A percentile compares a stretch with the other conserved stretches of the same genome.
phyloP scores from a whole-genome alignment of 2,797 vertebrate genomes.

The Chelon labrosus region DNA sequence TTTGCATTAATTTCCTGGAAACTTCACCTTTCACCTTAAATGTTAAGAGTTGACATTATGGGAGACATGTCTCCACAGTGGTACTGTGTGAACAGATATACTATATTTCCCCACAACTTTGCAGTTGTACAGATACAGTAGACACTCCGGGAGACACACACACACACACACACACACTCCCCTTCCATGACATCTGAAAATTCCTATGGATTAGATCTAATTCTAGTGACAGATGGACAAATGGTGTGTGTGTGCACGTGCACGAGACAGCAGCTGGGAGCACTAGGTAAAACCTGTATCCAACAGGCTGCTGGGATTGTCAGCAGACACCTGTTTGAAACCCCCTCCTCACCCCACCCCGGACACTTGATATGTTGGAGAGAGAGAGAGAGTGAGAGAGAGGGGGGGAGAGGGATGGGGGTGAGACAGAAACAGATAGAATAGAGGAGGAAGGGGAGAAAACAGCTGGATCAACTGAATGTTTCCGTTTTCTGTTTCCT shows the following conservation, averaged over 20 bases:
- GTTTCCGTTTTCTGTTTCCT: conserved; percentile 77
- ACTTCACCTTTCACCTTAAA: not conserved
- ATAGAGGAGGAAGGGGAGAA: conserved; percentile 42
- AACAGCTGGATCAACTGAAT: conserved; percentile 78
- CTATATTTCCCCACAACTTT: too few species aligned
- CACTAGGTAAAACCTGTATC: conserved; percentile 79
- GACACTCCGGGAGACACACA: not conserved
- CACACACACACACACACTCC: conserved; percentile 28
- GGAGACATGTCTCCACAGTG: too few species aligned
- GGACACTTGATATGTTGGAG: conserved; percentile 65
- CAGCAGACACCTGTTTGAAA: conserved; percentile 83
- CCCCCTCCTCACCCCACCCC: conserved; percentile 5
- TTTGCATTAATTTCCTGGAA: too few species aligned
- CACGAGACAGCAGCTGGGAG: conserved; percentile 67
- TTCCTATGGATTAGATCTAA: conserved; percentile 83
- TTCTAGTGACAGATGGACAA: conserved; percentile 84
- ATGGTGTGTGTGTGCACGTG: conserved; percentile 32
- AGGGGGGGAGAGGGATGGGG: not conserved
- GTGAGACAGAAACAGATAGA: not conserved
- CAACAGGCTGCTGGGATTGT: conserved; percentile 72
- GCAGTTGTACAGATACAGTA: too few species aligned
- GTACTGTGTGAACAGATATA: too few species aligned
- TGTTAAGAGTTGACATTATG: too few species aligned
- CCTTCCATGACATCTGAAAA: conserved; percentile 77
- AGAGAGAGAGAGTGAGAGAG: not conserved